Evolutionary conservation across 2,888 invertebrate species (phyloP), one percentile per base, ranked within the genome.

Genomic region (Aphodius granarius): DNA sequence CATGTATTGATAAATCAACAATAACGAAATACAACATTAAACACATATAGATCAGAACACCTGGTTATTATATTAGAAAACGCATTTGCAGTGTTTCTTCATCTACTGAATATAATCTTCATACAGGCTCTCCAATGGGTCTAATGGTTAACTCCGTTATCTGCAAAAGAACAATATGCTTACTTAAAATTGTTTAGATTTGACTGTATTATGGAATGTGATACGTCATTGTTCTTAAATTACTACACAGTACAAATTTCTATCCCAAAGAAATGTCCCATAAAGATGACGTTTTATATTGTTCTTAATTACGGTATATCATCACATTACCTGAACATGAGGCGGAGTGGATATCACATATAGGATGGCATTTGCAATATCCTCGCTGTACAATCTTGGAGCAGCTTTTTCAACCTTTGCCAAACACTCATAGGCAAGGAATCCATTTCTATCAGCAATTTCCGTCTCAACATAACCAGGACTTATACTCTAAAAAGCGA

Each of bases 371-470:
- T 75, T 64, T 5, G 76, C 76, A 19, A 77, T 65, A 21, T 77
- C 76, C 15, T 75, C 70, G 18, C 72, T 62, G 23, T 68, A 72
- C 21, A 77, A 43, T 43, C 76, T 64, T 13, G 76, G 76, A 0
- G 75, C 76, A 0, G 23, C n/a, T 21, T 77, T 75, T 18, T 74
- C 74, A 5, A 77, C 66, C 17, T 62, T 70, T 1, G 43, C 73
- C 23, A 77, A 72, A 21, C 65, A 20, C 43, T 68, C 64, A 20
- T 75, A 23, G 16, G 72, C 22, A 16, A 79, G 66, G 70, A 80
- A 80, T n/a, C 80, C 80, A 66, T 80, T 79, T 17, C 75, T 76
- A 63, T 74, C 68, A 0, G 72, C 73, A 20, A 80, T 80, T 43
- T 77, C 76, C 4, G 76, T 77, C 18, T 74, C 72, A 6, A 77